Evolutionary conservation across 1,140 invertebrate species (phyloP).

Genomic region (Melitaea cinxia): DNA sequence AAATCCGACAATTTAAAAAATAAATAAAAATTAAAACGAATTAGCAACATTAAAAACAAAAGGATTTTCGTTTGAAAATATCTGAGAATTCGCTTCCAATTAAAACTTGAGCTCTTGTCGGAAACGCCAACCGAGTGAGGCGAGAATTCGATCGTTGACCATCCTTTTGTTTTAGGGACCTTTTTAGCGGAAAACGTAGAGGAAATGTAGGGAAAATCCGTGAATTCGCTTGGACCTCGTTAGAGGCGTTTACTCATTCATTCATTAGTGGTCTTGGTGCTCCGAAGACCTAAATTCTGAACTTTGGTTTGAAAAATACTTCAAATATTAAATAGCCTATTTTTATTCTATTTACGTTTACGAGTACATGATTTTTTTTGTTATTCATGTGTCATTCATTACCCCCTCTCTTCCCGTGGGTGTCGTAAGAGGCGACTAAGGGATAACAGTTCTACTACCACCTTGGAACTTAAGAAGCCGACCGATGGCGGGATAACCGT

Average conservation of each 20-base stretch:
- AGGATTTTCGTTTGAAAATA: slow-evolving; percentile 40
- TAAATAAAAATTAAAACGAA: slow-evolving; percentile 42
- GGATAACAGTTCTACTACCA: no score
- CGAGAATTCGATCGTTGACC: slow-evolving; percentile 43
- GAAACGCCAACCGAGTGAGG: slow-evolving; percentile 44
- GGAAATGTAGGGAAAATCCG: slow-evolving; percentile 5
- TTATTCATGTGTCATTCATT: no score
- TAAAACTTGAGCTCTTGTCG: slow-evolving; percentile 57
- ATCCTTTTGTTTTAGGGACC: slow-evolving; percentile 40
- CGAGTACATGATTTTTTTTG: not conserved
- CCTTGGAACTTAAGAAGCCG: no score
- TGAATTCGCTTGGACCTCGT: slow-evolving; percentile 14
- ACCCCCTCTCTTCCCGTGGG: no score
- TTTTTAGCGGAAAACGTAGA: slow-evolving; percentile 17
- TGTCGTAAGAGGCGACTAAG: no score
- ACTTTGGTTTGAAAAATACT: not conserved
- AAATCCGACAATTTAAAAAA: not conserved
- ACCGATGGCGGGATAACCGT: no score
- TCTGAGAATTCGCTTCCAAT: slow-evolving; percentile 56
- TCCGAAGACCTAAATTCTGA: slow-evolving; percentile 2
- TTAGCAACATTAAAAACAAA: slow-evolving; percentile 46
- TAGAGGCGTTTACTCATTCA: slow-evolving; percentile 23
- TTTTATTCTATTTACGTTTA: not conserved
- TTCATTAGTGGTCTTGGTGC: slow-evolving; percentile 12
- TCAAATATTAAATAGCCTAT: not conserved